Evolutionary conservation across 2,888 invertebrate species (phyloP).

Genomic region (Chymomyza procnemis): DNA sequence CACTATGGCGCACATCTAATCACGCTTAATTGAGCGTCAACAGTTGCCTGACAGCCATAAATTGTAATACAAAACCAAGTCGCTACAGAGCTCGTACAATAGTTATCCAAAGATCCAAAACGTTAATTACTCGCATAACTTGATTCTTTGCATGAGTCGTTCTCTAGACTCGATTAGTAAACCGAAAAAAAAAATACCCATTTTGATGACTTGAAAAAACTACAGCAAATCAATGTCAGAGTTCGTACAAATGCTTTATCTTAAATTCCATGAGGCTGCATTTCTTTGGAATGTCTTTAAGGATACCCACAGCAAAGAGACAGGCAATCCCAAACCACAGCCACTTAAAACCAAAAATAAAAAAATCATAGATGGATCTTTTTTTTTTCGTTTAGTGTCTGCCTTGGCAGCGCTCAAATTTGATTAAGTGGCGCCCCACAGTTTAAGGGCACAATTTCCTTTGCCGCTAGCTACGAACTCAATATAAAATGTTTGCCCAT

Average conservation of each 20-base stretch:
- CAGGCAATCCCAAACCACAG: neutral
- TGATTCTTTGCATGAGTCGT: neutral
- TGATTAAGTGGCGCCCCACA: constrained; percentile 59
- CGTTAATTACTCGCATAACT: constrained; percentile 40
- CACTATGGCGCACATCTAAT: constrained; percentile 50
- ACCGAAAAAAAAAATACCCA: neutral
- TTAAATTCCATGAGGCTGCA: neutral
- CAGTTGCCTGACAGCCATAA: constrained; percentile 26
- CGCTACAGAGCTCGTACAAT: neutral
- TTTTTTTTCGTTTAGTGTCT: neutral
- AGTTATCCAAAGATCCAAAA: constrained; percentile 14
- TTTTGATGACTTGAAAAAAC: neutral
- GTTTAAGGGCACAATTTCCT: constrained; percentile 27
- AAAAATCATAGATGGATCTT: neutral
- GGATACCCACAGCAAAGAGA: neutral
- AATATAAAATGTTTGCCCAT: neutral
- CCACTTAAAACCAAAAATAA: neutral
- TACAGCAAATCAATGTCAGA: constrained; percentile 1
- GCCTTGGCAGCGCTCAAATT: constrained; percentile 17
- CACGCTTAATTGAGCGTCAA: constrained; percentile 47
- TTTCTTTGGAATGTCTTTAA: neutral
- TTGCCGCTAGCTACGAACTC: neutral
- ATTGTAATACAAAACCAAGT: constrained; percentile 42
- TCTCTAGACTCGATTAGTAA: neutral
- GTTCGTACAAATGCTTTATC: neutral